Percentiles rank a stretch among this genome's conserved stretches.
Evolutionary conservation across 2,797 vertebrate genomes (phyloP).

Genomic region (Sebastes kiyomatsui): DNA sequence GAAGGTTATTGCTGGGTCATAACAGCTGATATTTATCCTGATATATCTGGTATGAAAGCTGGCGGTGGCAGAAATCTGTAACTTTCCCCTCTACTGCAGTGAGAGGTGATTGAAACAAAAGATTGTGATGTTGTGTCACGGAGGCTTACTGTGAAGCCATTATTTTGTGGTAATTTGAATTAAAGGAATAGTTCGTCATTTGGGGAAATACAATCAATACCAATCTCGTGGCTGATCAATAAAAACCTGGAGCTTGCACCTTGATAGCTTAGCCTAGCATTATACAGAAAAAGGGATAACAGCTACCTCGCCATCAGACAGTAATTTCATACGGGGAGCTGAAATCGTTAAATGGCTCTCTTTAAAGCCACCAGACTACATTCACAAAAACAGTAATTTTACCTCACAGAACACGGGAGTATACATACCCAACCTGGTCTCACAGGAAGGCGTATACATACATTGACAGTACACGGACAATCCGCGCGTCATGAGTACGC

Average conservation of each 20-base stretch:
- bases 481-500: too few species aligned
- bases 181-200: too few species aligned
- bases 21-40: neutral
- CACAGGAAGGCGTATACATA: too few species aligned
- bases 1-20: constrained; percentile 50
- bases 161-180: neutral
- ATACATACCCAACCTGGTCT: too few species aligned
- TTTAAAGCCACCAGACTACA: too few species aligned
- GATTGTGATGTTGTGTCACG: neutral
- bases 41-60: neutral
- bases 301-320: neutral
- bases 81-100: neutral
- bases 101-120: neutral
- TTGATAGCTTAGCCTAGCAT: neutral
- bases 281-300: neutral
- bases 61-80: neutral
- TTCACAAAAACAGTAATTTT: accelerated
- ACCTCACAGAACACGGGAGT: too few species aligned
- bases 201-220: neutral
- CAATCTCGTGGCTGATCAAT: neutral
- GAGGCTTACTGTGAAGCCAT: neutral
- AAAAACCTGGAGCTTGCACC: neutral
- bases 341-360: accelerated
- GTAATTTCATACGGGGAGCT: accelerated
- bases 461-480: accelerated